A percentile compares a stretch with the other conserved stretches of the same genome.
Conservation (phyloP, 1,140 invertebrate species). For the Drosophila truncata region DNA sequence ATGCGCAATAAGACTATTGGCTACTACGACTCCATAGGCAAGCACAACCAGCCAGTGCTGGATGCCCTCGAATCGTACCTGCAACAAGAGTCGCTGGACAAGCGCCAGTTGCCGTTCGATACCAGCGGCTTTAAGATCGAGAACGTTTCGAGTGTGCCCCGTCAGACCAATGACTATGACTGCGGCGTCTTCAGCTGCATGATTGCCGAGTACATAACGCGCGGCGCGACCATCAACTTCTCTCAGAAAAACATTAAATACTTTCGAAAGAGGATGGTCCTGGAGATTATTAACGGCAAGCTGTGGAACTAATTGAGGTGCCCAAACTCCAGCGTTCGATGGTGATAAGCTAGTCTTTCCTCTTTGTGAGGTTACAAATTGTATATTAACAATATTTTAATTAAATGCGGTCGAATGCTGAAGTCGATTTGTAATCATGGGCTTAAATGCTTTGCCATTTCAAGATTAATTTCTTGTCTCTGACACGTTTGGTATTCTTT, state of each 20-base stretch:
- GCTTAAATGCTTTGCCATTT: slow-evolving; percentile 9
- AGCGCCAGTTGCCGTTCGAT: slow-evolving; percentile 92
- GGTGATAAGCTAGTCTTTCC: not conserved
- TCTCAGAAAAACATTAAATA: slow-evolving; percentile 96
- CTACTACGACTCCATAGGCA: slow-evolving; percentile 98
- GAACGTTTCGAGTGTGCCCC: slow-evolving; percentile 92
- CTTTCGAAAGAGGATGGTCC: slow-evolving; percentile 95
- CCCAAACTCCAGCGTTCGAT: not conserved
- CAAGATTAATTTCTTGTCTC: slow-evolving; percentile 14
- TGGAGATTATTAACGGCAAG: slow-evolving; percentile 92
- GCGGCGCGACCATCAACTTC: slow-evolving; percentile 92
- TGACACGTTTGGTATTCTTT: not conserved
- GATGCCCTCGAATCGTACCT: slow-evolving; percentile 91
- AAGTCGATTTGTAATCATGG: slow-evolving; percentile 13
- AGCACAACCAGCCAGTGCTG: slow-evolving; percentile 91
- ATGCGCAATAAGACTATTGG: slow-evolving; percentile 91
- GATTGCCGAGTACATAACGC: slow-evolving; percentile 95
- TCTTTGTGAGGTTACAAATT: slow-evolving; percentile 3
- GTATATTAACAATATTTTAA: slow-evolving; percentile 60
- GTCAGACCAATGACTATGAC: slow-evolving; percentile 98
- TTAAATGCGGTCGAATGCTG: slow-evolving; percentile 40
- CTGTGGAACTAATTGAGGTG: slow-evolving; percentile 81
- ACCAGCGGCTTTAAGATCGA: slow-evolving; percentile 90
- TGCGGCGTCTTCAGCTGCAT: slow-evolving; percentile 99
- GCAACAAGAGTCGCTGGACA: slow-evolving; percentile 93